Percentiles rank a stretch among this genome's conserved stretches.
phyloP scores from a whole-genome alignment of 2,797 vertebrate species.

The Acropternis orthonyx region DNA sequence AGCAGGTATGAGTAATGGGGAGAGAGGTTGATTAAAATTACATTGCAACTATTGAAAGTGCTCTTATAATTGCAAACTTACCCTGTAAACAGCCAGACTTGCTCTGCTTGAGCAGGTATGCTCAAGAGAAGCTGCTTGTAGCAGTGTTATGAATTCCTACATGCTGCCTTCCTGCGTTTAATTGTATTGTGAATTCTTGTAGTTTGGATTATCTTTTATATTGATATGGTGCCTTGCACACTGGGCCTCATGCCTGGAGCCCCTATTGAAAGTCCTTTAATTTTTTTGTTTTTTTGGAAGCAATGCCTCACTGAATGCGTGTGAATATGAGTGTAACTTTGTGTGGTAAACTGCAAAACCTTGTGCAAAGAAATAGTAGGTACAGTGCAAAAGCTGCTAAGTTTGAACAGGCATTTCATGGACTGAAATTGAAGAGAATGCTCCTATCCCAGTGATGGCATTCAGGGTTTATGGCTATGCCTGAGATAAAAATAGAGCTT shows the following conservation, averaged over 20 bases:
- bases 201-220: slow-evolving; percentile 22
- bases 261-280: background rate
- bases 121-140: background rate
- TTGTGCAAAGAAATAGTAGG: background rate
- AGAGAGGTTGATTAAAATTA: background rate
- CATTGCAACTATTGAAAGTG: background rate
- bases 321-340: background rate
- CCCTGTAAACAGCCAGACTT: background rate
- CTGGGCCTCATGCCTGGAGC: background rate
- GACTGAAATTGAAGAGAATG: background rate
- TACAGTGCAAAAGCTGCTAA: background rate
- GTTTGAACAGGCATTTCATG: background rate
- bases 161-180: background rate
- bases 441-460: background rate
- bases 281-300: background rate
- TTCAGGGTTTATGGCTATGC: background rate
- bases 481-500: slow-evolving; percentile 21
- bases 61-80: background rate
- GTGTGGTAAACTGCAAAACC: background rate
- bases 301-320: background rate
- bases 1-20: background rate
- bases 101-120: background rate
- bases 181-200: slow-evolving; percentile 17
- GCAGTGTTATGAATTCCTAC: background rate
- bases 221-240: background rate